Evolutionary conservation across 2,113 vertebrate species (phyloP), one percentile per base, ranked within the genome.

Genomic region (Willisornis vidua): DNA sequence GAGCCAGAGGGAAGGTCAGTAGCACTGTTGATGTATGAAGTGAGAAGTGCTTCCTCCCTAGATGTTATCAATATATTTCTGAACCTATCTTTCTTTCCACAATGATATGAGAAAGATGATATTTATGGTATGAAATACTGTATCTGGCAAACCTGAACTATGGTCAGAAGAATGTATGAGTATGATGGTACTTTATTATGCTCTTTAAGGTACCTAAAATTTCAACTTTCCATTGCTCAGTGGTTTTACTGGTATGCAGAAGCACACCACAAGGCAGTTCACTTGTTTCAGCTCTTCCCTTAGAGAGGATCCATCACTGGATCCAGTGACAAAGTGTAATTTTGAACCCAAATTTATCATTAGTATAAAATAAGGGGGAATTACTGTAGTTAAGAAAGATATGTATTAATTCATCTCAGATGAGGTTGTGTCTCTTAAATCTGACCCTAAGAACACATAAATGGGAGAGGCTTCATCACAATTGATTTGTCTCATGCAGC

Each of bases 1-100:
- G 55, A 94, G 18, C 54, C 51, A 73, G 71, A 76, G n/a, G 85
- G 85, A 96, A 94, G 78, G 81, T 94, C 91, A 95, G 78, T 75
- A 46, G 22, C 41, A 46, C n/a, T 58, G 59, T 1, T 82, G 62
- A 61, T 68, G 54, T 89, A 45, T 0, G 0, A 43, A 85, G n/a
- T 25, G 54, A 72, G 33, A 85, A 79, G 16, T 55, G 66, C 19
- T 88, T 83, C 29, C 25, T 87, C 4, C 26, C 28, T 6, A 22
- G 29, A 54, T 0, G 0, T 68, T 1, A 1, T 19, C 7, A 15
- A 5, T 65, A 37, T 70, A 28, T 85, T 87, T 93, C 45, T 82
- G 66, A 49, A 57, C 15, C 66, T 72, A 80, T 24, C 7, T 72
- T 28, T 71, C n/a, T 54, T 79, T 76, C 37, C 20, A 14, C 18